A percentile compares a stretch with the other conserved stretches of the same genome.
phyloP scores from a whole-genome alignment of 23 tunicate species.

The Corella eumyota region DNA sequence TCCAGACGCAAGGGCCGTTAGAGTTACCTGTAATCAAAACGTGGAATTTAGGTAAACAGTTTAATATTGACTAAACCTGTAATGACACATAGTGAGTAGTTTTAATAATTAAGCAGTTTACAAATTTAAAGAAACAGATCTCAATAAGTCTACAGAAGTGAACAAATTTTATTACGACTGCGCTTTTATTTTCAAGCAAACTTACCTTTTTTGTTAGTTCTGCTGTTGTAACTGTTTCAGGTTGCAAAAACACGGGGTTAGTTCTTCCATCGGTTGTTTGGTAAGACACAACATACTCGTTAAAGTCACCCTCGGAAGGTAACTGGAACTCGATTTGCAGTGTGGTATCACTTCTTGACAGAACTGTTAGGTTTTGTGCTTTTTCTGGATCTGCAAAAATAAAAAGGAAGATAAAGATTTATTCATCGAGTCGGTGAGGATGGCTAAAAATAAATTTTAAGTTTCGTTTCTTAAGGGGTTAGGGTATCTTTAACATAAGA shows the following conservation, averaged over 20 bases:
- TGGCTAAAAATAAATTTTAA: too few relatives aligned
- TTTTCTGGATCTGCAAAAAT: constrained; percentile 2
- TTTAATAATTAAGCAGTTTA: too few relatives aligned
- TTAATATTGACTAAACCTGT: background rate
- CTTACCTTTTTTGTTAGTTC: too few relatives aligned
- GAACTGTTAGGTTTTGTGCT: constrained; percentile 3
- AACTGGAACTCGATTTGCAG: background rate
- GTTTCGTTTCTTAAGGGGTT: too few relatives aligned
- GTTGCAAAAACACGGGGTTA: background rate
- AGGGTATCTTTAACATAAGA: too few relatives aligned
- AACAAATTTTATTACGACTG: too few relatives aligned
- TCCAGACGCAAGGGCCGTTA: background rate
- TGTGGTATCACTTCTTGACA: background rate
- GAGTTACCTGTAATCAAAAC: background rate
- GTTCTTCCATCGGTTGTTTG: constrained; percentile 5
- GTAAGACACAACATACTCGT: background rate
- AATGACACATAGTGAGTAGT: background rate
- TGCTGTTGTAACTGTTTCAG: background rate
- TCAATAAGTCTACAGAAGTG: too few relatives aligned
- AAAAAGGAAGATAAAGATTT: too few relatives aligned
- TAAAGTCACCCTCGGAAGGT: background rate
- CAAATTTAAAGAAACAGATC: too few relatives aligned
- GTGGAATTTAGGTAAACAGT: background rate
- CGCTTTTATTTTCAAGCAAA: too few relatives aligned
- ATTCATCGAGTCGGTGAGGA: too few relatives aligned